Conservation (phyloP, 2,797 vertebrate genomes). For the Spondyliosoma cantharus region DNA sequence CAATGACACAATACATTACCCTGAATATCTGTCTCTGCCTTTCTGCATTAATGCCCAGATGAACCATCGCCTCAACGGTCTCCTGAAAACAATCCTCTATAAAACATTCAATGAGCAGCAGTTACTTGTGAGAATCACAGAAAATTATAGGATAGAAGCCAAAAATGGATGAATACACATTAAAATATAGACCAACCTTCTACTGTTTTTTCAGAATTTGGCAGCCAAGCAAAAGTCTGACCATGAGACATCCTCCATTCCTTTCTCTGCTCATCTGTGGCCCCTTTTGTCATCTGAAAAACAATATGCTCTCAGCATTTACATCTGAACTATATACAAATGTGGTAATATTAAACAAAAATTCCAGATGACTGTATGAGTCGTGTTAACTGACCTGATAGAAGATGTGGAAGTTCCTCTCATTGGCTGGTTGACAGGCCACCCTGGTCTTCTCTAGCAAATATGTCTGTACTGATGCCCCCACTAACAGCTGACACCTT, state of each 20-base stretch:
- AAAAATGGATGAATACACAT: background rate
- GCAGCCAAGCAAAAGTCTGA: conserved; percentile 90
- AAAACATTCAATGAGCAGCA: conserved; percentile 56
- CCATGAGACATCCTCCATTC: conserved; percentile 88
- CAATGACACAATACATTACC: conserved; percentile 79
- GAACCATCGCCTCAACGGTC: conserved; percentile 91
- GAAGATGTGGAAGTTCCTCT: conserved; percentile 99
- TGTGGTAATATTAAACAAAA: background rate
- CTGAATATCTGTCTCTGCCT: conserved; percentile 90
- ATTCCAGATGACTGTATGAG: no score
- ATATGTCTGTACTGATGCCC: conserved; percentile 95
- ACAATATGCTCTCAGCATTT: background rate
- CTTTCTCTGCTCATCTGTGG: conserved; percentile 87
- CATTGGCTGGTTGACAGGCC: conserved; percentile 87
- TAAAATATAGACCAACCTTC: conserved; percentile 84
- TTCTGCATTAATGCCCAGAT: conserved; percentile 87
- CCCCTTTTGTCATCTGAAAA: conserved; percentile 92
- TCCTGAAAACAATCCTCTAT: conserved; percentile 92
- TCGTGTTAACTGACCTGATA: conserved; percentile 88
- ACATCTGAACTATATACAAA: background rate
- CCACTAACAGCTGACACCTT: conserved; percentile 91
- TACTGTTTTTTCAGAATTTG: conserved; percentile 87
- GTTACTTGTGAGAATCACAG: background rate
- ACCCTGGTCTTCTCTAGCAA: conserved; percentile 97
- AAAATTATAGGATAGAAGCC: background rate